phyloP scores from a whole-genome alignment of 2,113 vertebrate species.

The Bufo bufo region DNA sequence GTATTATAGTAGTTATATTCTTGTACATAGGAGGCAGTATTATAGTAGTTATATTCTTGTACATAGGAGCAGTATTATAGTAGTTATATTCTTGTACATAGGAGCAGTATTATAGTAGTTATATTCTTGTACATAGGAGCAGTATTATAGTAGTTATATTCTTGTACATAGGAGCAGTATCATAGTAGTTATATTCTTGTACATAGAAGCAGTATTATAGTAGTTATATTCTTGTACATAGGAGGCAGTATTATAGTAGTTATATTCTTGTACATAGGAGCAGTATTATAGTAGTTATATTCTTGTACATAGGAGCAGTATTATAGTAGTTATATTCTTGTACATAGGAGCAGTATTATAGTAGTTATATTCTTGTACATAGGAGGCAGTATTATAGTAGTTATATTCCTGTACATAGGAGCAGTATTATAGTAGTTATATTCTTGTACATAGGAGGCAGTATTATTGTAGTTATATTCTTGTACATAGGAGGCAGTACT shows the following conservation, averaged over 20 bases:
- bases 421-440: conserved; percentile 11
- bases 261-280: too few species aligned
- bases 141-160: too few species aligned
- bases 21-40: background rate
- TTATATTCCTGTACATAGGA: conserved; percentile 2
- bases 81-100: background rate
- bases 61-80: background rate
- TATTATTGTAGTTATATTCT: conserved; percentile 4
- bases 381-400: background rate
- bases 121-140: background rate
- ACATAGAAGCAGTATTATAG: too few species aligned
- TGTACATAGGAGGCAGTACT: background rate
- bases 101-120: too few species aligned
- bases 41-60: conserved; percentile 4
- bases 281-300: background rate
- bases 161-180: too few species aligned
- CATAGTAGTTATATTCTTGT: too few species aligned
- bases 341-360: conserved; percentile 11
- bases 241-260: too few species aligned
- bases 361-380: conserved; percentile 1
- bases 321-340: conserved; percentile 16
- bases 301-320: conserved; percentile 4
- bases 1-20: conserved; percentile 11
- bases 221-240: too few species aligned
- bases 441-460: background rate